phyloP scores from a whole-genome alignment of 2,797 vertebrate genomes.

The Syngnathus acus region DNA sequence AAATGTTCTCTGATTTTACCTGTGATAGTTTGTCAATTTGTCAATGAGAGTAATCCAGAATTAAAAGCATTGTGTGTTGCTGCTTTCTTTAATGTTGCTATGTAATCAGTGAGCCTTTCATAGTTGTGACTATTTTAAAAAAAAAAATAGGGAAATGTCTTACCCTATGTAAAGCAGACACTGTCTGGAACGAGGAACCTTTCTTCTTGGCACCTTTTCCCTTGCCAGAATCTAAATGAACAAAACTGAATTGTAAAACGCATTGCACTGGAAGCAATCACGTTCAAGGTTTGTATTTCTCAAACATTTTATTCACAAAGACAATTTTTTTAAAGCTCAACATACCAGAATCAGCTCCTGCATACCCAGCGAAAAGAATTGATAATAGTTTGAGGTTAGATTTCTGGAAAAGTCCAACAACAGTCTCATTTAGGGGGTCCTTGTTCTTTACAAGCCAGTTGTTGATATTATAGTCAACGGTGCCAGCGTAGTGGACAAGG shows the following conservation, averaged over 20 bases:
- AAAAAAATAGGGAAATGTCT: background rate
- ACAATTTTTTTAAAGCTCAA: background rate
- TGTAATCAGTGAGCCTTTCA: background rate
- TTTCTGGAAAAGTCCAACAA: constrained; percentile 78
- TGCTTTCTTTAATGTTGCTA: background rate
- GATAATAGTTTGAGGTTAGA: constrained; percentile 71
- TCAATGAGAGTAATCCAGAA: background rate
- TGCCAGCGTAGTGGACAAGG: constrained; percentile 25
- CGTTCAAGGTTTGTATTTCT: background rate
- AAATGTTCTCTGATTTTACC: too few relatives aligned
- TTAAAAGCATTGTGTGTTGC: background rate
- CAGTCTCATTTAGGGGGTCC: constrained; percentile 78
- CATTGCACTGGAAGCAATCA: background rate
- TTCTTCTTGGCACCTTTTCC: constrained; percentile 72
- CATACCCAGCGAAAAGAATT: constrained; percentile 69
- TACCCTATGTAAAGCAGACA: constrained; percentile 81
- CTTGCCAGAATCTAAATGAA: constrained; percentile 28
- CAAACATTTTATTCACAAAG: background rate
- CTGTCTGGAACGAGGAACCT: constrained; percentile 84
- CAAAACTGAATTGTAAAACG: background rate
- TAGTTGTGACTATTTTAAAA: background rate
- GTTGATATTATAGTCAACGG: constrained; percentile 77
- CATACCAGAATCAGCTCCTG: constrained; percentile 69
- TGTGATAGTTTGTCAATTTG: too few relatives aligned
- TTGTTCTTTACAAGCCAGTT: constrained; percentile 83